Conservation (phyloP, 2,113 vertebrate genomes). For the Ceyx melanurus region DNA sequence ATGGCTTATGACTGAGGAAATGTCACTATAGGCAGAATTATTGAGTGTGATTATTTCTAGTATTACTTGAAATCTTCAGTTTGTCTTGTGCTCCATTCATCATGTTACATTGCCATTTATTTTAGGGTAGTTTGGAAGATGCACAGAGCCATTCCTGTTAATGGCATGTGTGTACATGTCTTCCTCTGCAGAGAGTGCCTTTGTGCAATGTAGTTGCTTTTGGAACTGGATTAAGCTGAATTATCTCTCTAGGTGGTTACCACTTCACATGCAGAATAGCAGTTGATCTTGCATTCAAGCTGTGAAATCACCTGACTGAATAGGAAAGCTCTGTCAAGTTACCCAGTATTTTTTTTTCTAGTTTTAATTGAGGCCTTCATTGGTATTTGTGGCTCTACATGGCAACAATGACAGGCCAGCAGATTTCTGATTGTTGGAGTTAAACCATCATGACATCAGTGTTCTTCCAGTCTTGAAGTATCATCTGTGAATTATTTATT, state of each 20-base stretch:
- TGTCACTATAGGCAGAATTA: background rate
- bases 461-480: background rate
- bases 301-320: background rate
- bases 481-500: background rate
- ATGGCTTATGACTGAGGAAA: background rate
- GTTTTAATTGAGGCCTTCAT: background rate
- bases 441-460: accelerated
- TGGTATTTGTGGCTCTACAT: background rate
- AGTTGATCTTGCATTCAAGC: background rate
- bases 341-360: background rate
- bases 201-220: background rate
- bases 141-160: background rate
- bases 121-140: background rate
- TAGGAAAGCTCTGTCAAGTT: background rate
- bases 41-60: background rate
- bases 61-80: background rate
- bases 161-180: background rate
- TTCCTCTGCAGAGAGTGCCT: accelerated
- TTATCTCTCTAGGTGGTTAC: background rate
- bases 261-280: background rate
- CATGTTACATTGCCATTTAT: background rate
- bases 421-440: background rate
- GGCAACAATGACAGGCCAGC: accelerated
- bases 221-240: background rate
- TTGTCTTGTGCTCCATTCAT: too few relatives aligned